Evolutionary conservation across 2,113 vertebrate genomes (phyloP).

Genomic region (Perca schrenkii): DNA sequence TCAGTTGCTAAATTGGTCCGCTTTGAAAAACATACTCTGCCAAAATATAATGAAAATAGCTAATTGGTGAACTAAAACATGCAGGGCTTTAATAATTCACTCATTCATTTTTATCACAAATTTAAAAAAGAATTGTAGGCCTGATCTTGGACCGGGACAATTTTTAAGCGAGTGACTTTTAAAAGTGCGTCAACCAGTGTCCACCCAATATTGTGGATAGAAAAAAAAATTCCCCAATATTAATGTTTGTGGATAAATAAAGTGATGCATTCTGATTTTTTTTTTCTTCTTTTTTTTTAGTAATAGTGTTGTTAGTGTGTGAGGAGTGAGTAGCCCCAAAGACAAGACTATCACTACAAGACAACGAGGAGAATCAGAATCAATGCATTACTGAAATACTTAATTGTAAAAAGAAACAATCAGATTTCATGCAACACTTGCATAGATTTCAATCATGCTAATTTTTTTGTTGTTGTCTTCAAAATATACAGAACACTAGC

Average conservation of each 20-base stretch:
- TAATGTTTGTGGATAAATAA: constrained; percentile 56
- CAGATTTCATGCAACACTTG: constrained; percentile 88
- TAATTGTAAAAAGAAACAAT: constrained; percentile 82
- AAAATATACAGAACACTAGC: constrained; percentile 85
- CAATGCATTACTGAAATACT: constrained; percentile 84
- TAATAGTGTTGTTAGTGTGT: constrained; percentile 50
- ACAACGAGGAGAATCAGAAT: constrained; percentile 78
- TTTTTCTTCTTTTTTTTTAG: neutral
- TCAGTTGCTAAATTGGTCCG: constrained; percentile 83
- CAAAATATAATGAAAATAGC: constrained; percentile 71
- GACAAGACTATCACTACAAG: constrained; percentile 81
- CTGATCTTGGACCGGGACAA: constrained; percentile 47
- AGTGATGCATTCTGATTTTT: constrained; percentile 36
- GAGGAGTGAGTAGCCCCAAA: constrained; percentile 78
- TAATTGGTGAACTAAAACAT: constrained; percentile 71
- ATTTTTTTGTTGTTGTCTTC: constrained; percentile 66
- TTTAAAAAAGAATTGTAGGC: constrained; percentile 10
- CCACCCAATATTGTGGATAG: constrained; percentile 20
- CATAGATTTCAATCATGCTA: constrained; percentile 86
- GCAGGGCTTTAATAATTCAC: constrained; percentile 68
- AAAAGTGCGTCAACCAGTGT: constrained; percentile 53
- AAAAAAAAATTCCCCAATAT: constrained; percentile 40
- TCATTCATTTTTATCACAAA: constrained; percentile 50
- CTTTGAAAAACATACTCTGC: constrained; percentile 77
- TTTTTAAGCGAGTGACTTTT: constrained; percentile 49